phyloP scores from a whole-genome alignment of 1,140 invertebrate species.

The Drosophila jambulina region DNA sequence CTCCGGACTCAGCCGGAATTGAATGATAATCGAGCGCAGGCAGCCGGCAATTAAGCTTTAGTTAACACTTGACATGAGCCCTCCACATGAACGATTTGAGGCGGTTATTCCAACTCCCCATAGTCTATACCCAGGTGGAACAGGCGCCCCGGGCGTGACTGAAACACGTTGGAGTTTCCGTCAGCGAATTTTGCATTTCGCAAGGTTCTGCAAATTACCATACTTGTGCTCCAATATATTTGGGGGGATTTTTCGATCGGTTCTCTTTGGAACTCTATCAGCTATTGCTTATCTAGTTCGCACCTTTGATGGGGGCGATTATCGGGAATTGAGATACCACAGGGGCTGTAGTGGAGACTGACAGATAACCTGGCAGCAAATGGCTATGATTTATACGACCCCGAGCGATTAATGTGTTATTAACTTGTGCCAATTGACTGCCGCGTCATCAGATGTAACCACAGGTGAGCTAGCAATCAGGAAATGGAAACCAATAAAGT shows the following conservation, averaged over 20 bases:
- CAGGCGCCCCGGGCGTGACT: constrained; percentile 23
- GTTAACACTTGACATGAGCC: constrained; percentile 47
- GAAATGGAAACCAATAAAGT: constrained; percentile 18
- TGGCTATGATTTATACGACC: constrained; percentile 45
- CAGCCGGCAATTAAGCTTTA: constrained; percentile 55
- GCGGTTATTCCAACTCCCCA: constrained; percentile 1
- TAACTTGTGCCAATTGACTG: constrained; percentile 21
- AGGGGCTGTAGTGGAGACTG: neutral
- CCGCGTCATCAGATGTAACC: constrained; percentile 6
- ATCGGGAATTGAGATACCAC: constrained; percentile 19
- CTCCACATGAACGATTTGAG: constrained; percentile 19
- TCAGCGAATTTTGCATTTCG: neutral
- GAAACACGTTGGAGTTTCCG: constrained; percentile 9
- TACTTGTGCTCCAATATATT: neutral
- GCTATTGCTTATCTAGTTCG: constrained; percentile 11
- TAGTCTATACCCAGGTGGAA: neutral
- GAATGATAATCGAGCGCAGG: constrained; percentile 46
- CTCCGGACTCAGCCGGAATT: constrained; percentile 6
- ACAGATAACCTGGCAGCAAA: constrained; percentile 7
- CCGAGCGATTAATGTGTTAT: constrained; percentile 40
- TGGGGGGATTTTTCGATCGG: constrained; percentile 7
- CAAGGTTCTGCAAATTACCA: constrained; percentile 6
- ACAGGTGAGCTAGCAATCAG: constrained; percentile 4
- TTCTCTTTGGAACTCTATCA: constrained; percentile 3
- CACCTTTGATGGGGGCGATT: constrained; percentile 13